Evolutionary conservation across 1,140 invertebrate species (phyloP).

Genomic region (Bradysia coprophila): DNA sequence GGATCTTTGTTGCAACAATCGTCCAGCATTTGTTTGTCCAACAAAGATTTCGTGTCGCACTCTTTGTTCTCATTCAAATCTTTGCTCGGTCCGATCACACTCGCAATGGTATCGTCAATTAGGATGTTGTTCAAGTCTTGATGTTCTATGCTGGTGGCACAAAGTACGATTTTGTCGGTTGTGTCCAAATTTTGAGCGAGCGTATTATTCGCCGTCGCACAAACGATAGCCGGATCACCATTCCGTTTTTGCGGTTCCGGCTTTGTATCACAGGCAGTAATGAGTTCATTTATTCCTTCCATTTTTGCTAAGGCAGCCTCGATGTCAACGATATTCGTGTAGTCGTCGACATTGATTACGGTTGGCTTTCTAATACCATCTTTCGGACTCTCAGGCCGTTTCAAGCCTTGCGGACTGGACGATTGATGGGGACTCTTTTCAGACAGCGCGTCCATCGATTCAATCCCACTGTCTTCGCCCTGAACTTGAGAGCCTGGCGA

Average conservation of each 20-base stretch:
- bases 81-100: neutral
- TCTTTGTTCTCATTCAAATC: too few relatives aligned
- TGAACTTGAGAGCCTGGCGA: conserved; percentile 33
- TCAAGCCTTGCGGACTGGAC: conserved; percentile 24
- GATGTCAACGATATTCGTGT: conserved; percentile 36
- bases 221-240: conserved; percentile 2
- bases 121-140: conserved; percentile 5
- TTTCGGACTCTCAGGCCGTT: conserved; percentile 1
- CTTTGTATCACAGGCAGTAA: conserved; percentile 5
- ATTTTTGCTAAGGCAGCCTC: conserved; percentile 45
- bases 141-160: conserved; percentile 6
- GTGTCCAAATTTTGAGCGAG: neutral
- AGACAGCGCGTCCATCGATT: conserved; percentile 81
- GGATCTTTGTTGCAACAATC: neutral
- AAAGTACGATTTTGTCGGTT: conserved; percentile 6
- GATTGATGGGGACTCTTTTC: conserved; percentile 82
- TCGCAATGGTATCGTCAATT: neutral
- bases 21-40: neutral
- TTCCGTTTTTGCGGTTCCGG: conserved; percentile 1
- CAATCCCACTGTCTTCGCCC: conserved; percentile 80
- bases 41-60: neutral
- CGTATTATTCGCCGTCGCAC: neutral
- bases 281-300: conserved; percentile 29
- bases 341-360: conserved; percentile 17
- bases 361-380: neutral